phyloP scores from a whole-genome alignment of 1,140 invertebrate species.

The Arctopsyche grandis region DNA sequence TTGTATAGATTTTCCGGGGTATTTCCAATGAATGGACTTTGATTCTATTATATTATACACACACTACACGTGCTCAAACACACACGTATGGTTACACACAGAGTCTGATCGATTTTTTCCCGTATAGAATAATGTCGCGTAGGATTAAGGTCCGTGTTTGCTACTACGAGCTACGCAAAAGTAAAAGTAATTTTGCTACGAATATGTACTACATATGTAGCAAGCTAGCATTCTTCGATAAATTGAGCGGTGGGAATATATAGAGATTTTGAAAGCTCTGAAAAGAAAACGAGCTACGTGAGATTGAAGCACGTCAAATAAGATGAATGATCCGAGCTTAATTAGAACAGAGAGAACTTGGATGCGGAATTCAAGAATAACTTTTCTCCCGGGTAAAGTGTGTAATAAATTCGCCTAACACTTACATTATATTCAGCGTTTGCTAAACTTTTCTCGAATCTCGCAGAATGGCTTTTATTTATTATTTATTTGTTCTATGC shows the following conservation, averaged over 20 bases:
- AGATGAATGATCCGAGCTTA: slow-evolving; percentile 27
- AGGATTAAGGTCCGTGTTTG: background rate
- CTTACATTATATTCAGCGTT: no score
- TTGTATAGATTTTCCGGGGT: slow-evolving; percentile 14
- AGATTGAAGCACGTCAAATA: slow-evolving; percentile 29
- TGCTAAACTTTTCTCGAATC: no score
- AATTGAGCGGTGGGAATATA: slow-evolving; percentile 26
- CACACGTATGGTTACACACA: no score
- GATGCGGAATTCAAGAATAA: slow-evolving; percentile 24
- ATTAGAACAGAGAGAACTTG: slow-evolving; percentile 27
- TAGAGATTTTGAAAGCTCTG: slow-evolving; percentile 17
- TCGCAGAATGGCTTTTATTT: no score
- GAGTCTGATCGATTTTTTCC: background rate
- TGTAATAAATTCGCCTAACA: slow-evolving; percentile 11
- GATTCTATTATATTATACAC: slow-evolving; percentile 16
- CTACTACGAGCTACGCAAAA: background rate
- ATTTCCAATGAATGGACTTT: background rate
- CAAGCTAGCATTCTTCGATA: background rate
- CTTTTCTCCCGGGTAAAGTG: background rate
- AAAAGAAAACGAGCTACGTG: slow-evolving; percentile 29
- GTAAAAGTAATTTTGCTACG: background rate
- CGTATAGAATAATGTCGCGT: background rate
- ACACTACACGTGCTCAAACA: no score
- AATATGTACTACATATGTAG: background rate
- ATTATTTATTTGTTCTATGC: no score